Percentiles rank a stretch among this genome's conserved stretches.
phyloP scores from a whole-genome alignment of 1,140 invertebrate species.

The Lucilia sericata region DNA sequence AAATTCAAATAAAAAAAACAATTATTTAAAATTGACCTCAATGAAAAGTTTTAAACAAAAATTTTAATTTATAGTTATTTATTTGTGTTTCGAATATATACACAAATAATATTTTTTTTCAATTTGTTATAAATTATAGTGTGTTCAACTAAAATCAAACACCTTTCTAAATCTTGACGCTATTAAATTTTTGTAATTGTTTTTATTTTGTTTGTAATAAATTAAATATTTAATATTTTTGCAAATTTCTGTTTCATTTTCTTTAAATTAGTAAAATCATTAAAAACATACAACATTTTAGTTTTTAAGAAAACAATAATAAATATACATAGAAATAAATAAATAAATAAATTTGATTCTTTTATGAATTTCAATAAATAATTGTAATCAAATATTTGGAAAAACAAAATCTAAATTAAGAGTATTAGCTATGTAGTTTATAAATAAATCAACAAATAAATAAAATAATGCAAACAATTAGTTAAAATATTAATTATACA shows the following conservation, averaged over 20 bases:
- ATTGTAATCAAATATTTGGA: conserved; percentile 2
- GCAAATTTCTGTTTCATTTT: too few relatives aligned
- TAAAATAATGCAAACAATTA: conserved; percentile 10
- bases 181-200: not conserved
- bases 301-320: too few relatives aligned
- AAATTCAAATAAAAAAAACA: not conserved
- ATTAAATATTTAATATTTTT: not conserved
- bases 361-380: too few relatives aligned
- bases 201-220: conserved; percentile 1
- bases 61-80: not conserved
- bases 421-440: not conserved
- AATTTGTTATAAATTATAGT: not conserved
- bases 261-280: too few relatives aligned
- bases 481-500: not conserved
- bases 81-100: not conserved
- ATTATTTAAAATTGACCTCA: conserved; percentile 12
- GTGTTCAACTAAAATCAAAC: not conserved
- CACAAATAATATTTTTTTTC: not conserved
- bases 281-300: too few relatives aligned
- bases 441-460: conserved; percentile 5
- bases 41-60: not conserved
- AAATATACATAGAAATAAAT: too few relatives aligned
- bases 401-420: not conserved
- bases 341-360: too few relatives aligned
- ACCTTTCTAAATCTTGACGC: too few relatives aligned